Evolutionary conservation across 2,113 vertebrate genomes (phyloP).

Genomic region (Motacilla alba): DNA sequence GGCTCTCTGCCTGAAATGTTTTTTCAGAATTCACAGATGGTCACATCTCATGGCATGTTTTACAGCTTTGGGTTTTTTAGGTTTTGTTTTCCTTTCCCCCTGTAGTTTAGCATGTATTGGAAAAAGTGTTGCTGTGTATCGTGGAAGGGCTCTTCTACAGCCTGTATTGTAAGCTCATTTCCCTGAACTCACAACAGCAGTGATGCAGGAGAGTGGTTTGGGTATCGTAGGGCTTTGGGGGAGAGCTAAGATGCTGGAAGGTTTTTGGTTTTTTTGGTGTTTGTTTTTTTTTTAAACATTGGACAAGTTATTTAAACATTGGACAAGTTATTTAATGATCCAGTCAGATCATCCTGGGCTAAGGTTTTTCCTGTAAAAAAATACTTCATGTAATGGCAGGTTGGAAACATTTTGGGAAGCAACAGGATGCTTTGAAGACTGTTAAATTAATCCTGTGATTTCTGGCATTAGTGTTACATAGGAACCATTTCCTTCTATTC

Average conservation of each 20-base stretch:
- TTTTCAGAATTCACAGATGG: background rate
- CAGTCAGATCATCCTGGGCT: background rate
- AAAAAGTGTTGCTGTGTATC: background rate
- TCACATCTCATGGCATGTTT: background rate
- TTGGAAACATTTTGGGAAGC: background rate
- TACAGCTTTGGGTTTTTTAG: background rate
- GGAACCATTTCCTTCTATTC: background rate
- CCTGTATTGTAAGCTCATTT: background rate
- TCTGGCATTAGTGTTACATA: background rate
- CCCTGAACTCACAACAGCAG: background rate
- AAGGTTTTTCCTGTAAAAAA: background rate
- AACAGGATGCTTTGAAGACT: background rate
- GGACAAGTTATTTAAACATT: background rate
- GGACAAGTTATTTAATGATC: background rate
- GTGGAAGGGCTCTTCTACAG: background rate
- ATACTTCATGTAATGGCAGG: background rate
- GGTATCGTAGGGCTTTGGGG: background rate
- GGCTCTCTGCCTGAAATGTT: background rate
- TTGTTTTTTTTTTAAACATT: background rate
- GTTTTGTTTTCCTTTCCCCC: background rate
- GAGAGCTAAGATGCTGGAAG: background rate
- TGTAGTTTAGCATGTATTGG: background rate
- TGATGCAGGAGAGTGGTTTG: background rate
- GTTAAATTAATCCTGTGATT: background rate
- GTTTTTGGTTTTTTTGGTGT: rapidly evolving